Evolutionary conservation across 2,113 vertebrate genomes (phyloP), one percentile per base, ranked within the genome.

Genomic region (Paracanthobrama guichenoti): DNA sequence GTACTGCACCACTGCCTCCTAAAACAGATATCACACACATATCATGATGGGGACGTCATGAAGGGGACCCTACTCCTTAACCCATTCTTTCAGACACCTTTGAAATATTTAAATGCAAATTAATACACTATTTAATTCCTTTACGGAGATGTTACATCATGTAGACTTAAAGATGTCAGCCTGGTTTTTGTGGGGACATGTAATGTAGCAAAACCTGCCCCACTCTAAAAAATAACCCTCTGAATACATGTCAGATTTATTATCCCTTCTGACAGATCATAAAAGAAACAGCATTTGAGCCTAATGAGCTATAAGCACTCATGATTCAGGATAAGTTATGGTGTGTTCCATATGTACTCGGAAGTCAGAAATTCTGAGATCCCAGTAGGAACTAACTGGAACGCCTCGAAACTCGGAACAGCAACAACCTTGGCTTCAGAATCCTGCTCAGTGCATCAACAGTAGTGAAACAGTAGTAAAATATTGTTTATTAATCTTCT

Each of bases 1-100:
- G 78, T 98, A 97, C 73, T 98, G 98, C 59, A 98, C 96, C 88
- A 98, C 96, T 0, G 97, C 98, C 93, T 99, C 98, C 97, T 99
- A 89, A 60, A 87, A 14, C 24, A 16, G 78, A 42, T 20, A 57
- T 18, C 28, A 60, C 4, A 57, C 26, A 31, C 53, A 14, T n/a
- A n/a, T n/a, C n/a, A n/a, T n/a, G n/a, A n/a, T n/a, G n/a, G n/a
- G n/a, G n/a, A n/a, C n/a, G n/a, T n/a, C n/a, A n/a, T n/a, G n/a
- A n/a, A n/a, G 35, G 35, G 35, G 12, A n/a, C 59, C n/a, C n/a
- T 26, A 60, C 18, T 31, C 57, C 57, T 60, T 60, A 60, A 60
- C 57, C 12, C 35, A 39, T 39, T 44, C 18, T 42, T 71, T 71
- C 67, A 71, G 31, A 69, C 10, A 44, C 4, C 35, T 71, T 44